Conservation (phyloP, 2,888 invertebrate species). For the Myathropa florea region DNA sequence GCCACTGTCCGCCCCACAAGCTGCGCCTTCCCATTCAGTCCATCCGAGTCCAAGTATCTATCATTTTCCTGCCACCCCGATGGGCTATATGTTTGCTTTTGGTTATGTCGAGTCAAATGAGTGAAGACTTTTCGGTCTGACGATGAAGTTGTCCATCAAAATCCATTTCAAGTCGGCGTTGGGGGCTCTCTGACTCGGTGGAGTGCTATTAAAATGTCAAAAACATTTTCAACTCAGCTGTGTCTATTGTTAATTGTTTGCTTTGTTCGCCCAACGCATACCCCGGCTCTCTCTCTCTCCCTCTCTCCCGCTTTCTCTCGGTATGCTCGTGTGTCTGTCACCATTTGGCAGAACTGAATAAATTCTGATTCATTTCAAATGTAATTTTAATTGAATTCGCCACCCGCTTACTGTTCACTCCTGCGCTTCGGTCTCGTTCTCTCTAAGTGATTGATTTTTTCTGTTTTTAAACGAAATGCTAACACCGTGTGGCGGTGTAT, state of each 20-base stretch:
- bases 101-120: too few species aligned
- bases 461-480: not conserved
- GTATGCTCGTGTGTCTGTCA: too few species aligned
- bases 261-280: not conserved
- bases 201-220: too few species aligned
- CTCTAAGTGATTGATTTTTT: slow-evolving; percentile 13
- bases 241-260: slow-evolving; percentile 1
- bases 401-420: not conserved
- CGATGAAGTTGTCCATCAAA: not conserved
- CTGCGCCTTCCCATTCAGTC: not conserved
- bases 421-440: not conserved
- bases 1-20: not conserved
- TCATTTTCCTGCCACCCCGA: not conserved
- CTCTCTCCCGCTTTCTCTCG: too few species aligned
- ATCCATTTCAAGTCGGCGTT: too few species aligned
- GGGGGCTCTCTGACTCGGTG: too few species aligned
- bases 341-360: too few species aligned
- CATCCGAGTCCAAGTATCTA: not conserved
- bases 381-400: slow-evolving; percentile 27
- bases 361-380: slow-evolving; percentile 19
- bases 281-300: too few species aligned
- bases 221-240: too few species aligned
- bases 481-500: not conserved
- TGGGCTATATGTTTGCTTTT: not conserved
- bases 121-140: not conserved